Percentiles rank a stretch among this genome's conserved stretches.
phyloP scores from a whole-genome alignment of 2,113 vertebrate species.

The Tachycineta bicolor region DNA sequence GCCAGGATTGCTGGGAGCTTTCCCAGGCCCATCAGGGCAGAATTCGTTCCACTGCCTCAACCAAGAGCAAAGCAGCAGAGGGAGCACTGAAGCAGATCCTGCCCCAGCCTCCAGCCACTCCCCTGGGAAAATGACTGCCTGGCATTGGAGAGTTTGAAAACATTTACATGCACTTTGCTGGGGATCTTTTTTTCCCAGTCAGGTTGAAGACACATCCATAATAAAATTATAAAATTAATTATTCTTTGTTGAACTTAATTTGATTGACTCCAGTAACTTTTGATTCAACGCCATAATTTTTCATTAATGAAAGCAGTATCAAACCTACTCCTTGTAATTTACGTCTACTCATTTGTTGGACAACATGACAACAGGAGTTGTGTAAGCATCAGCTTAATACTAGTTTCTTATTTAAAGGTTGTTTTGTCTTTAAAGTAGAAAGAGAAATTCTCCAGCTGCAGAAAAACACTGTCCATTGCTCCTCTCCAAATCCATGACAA shows the following conservation, averaged over 20 bases:
- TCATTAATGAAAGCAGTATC: neutral
- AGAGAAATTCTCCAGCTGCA: neutral
- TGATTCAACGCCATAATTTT: neutral
- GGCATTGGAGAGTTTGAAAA: neutral
- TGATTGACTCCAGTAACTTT: neutral
- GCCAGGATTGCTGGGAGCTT: neutral
- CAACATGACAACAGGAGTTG: neutral
- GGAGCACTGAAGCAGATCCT: neutral
- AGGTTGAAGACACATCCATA: neutral
- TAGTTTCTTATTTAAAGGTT: neutral
- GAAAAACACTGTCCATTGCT: neutral
- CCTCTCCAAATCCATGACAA: neutral
- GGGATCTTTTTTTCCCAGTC: neutral
- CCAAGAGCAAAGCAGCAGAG: neutral
- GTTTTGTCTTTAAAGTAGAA: neutral
- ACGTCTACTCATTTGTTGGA: neutral
- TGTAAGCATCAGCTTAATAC: neutral
- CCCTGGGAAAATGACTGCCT: neutral
- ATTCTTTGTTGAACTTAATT: neutral
- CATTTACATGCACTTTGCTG: neutral
- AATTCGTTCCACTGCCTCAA: neutral
- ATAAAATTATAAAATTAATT: neutral
- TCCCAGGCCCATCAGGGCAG: neutral
- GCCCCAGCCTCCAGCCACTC: rapidly evolving
- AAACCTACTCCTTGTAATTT: neutral